These are phyloP conservation scores for Diplolepis rosae DNA, from an alignment of 2,888 invertebrate species.

Conservation along the genomic window DNA sequence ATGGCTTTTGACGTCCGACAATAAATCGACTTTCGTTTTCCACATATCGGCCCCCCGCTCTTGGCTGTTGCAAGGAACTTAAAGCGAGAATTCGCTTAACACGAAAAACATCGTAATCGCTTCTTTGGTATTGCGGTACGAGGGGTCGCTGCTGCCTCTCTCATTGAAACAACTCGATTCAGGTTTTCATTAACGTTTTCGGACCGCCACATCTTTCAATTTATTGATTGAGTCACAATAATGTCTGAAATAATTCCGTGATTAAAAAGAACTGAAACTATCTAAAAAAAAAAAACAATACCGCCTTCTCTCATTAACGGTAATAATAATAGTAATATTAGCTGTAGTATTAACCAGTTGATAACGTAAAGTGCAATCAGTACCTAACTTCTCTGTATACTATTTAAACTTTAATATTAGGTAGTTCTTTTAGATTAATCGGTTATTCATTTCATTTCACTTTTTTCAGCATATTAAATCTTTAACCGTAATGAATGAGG, in stretches of 20 bases:
- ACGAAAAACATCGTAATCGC: conserved; percentile 67
- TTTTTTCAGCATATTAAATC: conserved; percentile 66
- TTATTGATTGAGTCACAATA: conserved; percentile 48
- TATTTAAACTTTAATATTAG: conserved; percentile 72
- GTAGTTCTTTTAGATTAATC: conserved; percentile 63
- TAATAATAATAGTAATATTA: conserved; percentile 51
- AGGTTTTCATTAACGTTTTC: neutral
- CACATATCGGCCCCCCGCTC: conserved; percentile 35
- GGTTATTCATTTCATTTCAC: conserved; percentile 54
- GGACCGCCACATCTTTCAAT: conserved; percentile 45
- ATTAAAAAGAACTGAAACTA: conserved; percentile 46
- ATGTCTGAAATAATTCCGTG: conserved; percentile 46
- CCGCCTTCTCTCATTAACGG: conserved; percentile 46
- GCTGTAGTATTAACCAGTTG: conserved; percentile 48
- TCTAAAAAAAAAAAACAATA: conserved; percentile 49
- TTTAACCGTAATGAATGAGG: conserved; percentile 73
- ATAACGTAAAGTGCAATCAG: conserved; percentile 61
- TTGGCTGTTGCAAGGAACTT: conserved; percentile 55
- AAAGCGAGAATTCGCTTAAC: conserved; percentile 61
- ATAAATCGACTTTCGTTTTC: conserved; percentile 21
- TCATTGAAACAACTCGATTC: conserved; percentile 28
- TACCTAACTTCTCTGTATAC: conserved; percentile 69
- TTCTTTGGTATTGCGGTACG: conserved; percentile 71
- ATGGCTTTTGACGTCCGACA: no score
- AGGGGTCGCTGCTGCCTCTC: conserved; percentile 23